Conservation (phyloP, 2,113 vertebrate species). For the Microcebus jonahi region DNA sequence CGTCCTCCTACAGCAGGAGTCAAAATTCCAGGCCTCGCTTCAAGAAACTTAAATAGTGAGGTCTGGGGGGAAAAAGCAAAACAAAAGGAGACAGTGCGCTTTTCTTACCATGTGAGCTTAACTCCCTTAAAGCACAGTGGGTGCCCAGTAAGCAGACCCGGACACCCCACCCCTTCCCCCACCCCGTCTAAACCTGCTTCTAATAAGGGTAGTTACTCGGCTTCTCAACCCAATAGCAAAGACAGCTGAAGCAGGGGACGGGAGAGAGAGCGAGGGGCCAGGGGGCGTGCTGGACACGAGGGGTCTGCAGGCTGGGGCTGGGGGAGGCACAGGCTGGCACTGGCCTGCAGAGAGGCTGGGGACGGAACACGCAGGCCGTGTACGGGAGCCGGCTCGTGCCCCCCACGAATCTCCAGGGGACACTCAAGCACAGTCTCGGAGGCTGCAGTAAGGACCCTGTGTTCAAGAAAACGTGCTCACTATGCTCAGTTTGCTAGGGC, state of each 20-base stretch:
- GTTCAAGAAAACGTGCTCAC: fast-evolving
- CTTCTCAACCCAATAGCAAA: background rate
- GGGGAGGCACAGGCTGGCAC: too few species aligned
- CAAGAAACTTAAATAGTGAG: background rate
- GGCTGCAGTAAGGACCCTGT: fast-evolving
- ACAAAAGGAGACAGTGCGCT: fast-evolving
- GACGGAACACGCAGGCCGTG: background rate
- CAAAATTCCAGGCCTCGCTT: background rate
- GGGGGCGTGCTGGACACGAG: fast-evolving
- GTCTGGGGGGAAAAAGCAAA: background rate
- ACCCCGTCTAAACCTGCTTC: background rate
- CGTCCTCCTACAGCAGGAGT: background rate
- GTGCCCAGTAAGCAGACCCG: background rate
- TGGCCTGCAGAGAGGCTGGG: background rate
- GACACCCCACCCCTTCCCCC: fast-evolving
- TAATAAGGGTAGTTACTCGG: background rate
- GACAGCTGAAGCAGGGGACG: fast-evolving
- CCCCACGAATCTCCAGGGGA: fast-evolving
- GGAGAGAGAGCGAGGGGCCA: fast-evolving
- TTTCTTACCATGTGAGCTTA: background rate
- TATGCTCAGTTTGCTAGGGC: background rate
- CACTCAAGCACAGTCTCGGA: fast-evolving
- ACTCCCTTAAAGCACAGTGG: fast-evolving
- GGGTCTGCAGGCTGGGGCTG: background rate
- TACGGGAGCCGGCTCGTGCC: fast-evolving